phyloP scores from a whole-genome alignment of 2,888 invertebrate species.

The Meiosimyza platycephala region DNA sequence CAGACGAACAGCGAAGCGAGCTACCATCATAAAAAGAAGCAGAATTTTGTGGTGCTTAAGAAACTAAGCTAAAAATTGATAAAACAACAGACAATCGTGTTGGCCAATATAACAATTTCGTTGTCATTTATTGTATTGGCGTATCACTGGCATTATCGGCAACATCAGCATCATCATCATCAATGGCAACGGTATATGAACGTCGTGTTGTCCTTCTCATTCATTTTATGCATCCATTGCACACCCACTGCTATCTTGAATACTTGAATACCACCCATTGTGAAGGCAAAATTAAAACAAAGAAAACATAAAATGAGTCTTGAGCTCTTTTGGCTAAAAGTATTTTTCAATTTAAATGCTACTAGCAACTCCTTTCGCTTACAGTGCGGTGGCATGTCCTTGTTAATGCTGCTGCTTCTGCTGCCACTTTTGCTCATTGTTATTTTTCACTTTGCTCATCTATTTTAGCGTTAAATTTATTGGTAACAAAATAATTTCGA shows the following conservation, averaged over 20 bases:
- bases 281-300: conserved; percentile 4
- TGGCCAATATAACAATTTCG: no score
- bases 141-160: background rate
- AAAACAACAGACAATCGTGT: no score
- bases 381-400: background rate
- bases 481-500: conserved; percentile 59
- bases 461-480: conserved; percentile 58
- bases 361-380: no score
- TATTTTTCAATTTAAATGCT: conserved; percentile 56
- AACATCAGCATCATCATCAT: conserved; percentile 18
- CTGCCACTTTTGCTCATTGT: conserved; percentile 46
- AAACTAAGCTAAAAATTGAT: no score
- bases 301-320: background rate
- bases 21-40: no score
- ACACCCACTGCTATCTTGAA: background rate
- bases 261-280: no score
- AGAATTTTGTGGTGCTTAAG: no score
- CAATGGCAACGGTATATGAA: background rate
- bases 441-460: conserved; percentile 51
- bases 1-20: no score
- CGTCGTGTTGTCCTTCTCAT: conserved; percentile 62
- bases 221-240: conserved; percentile 45
- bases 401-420: background rate
- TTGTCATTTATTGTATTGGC: background rate
- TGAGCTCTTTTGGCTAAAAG: conserved; percentile 45